Evolutionary conservation across 2,113 vertebrate species (phyloP).

Genomic region (Tamias sibiricus): DNA sequence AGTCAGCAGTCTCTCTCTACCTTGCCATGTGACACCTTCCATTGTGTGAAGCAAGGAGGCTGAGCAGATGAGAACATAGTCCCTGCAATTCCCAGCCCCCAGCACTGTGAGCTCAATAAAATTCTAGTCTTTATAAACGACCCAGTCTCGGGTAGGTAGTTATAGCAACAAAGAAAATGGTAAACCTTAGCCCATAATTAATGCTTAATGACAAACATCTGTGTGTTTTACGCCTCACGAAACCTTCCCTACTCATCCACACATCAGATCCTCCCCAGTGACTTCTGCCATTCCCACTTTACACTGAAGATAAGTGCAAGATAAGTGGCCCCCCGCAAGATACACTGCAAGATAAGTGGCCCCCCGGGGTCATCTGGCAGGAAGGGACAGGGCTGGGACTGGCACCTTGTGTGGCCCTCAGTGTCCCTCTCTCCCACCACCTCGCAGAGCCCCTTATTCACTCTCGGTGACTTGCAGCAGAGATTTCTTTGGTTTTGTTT

Average conservation of each 20-base stretch:
- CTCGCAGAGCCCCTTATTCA: background rate
- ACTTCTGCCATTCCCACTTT: rapidly evolving
- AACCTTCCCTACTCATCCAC: background rate
- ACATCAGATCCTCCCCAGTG: background rate
- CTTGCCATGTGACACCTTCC: background rate
- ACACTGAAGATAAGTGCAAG: background rate
- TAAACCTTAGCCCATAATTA: background rate
- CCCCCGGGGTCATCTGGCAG: background rate
- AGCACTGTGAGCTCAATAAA: background rate
- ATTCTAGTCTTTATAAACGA: background rate
- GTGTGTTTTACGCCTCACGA: background rate
- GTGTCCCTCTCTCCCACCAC: rapidly evolving
- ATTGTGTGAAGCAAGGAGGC: background rate
- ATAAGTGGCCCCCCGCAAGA: background rate
- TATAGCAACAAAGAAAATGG: background rate
- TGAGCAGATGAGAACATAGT: background rate
- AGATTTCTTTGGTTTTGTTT: background rate
- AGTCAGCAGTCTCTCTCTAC: no score
- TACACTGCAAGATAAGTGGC: rapidly evolving
- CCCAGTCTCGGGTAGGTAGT: background rate
- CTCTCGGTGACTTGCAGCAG: background rate
- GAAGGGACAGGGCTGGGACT: background rate
- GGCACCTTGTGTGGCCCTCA: no score
- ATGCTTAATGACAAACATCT: background rate
- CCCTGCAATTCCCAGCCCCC: background rate